Conservation (phyloP, 2,888 invertebrate genomes). For the Ophion ellenae region DNA sequence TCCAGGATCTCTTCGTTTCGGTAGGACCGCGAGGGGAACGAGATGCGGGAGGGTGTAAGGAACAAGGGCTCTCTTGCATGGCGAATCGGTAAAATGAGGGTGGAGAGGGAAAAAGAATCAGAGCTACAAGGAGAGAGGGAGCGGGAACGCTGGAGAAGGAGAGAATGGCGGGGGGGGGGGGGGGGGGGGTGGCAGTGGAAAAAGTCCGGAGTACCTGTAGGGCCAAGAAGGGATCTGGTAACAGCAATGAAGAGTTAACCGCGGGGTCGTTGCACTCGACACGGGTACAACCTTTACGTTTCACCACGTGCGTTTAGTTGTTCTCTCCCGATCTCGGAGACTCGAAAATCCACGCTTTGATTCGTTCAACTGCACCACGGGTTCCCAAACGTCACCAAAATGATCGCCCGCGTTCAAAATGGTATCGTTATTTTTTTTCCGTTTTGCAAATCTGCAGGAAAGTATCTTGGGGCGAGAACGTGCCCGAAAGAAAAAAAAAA, state of each 20-base stretch:
- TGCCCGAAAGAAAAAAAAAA: background rate
- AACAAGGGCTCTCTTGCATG: constrained; percentile 1
- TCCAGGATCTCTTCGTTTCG: background rate
- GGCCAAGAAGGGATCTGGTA: constrained; percentile 54
- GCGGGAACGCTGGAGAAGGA: background rate
- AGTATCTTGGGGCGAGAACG: background rate
- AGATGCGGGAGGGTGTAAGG: background rate
- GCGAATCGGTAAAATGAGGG: constrained; percentile 19
- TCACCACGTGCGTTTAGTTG: constrained; percentile 13
- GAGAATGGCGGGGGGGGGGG: background rate
- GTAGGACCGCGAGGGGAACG: background rate
- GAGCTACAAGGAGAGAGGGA: background rate
- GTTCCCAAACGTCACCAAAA: background rate
- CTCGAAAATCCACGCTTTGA: background rate
- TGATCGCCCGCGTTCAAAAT: background rate
- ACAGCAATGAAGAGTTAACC: constrained; percentile 58
- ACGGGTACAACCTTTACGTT: constrained; percentile 60
- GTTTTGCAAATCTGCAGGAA: background rate
- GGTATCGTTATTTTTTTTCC: background rate
- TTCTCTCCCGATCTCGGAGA: constrained; percentile 24
- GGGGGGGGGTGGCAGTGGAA: background rate
- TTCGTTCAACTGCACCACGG: background rate
- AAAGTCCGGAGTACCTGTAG: constrained; percentile 49
- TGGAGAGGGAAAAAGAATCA: background rate
- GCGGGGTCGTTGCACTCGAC: constrained; percentile 67